Evolutionary conservation across 1,140 invertebrate species (phyloP).

Genomic region (Agrypnia vestita): DNA sequence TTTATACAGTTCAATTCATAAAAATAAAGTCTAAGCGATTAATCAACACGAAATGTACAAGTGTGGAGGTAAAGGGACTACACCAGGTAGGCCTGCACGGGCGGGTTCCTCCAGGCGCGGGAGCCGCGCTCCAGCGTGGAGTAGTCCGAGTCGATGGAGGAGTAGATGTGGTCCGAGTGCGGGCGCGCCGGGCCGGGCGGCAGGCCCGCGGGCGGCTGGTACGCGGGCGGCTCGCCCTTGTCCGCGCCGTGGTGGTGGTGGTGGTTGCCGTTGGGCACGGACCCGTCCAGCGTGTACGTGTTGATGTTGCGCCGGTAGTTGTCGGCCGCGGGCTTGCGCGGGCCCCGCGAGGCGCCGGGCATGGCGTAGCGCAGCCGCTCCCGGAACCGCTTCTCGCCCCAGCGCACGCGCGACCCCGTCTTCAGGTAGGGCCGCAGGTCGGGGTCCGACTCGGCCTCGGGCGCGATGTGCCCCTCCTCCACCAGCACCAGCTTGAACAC

Average conservation of each 20-base stretch:
- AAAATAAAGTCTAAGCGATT: conserved; percentile 40
- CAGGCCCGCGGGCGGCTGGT: conserved; percentile 68
- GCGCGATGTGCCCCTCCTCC: conserved; percentile 83
- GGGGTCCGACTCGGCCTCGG: conserved; percentile 87
- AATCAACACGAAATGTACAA: conserved; percentile 40
- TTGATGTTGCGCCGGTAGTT: conserved; percentile 84
- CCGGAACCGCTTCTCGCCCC: conserved; percentile 94
- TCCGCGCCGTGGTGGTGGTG: conserved; percentile 70
- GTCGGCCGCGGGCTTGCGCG: conserved; percentile 68
- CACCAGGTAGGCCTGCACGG: conserved; percentile 72
- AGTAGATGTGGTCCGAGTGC: conserved; percentile 89
- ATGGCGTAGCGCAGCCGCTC: conserved; percentile 91
- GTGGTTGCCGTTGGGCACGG: conserved; percentile 75
- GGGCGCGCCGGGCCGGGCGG: conserved; percentile 74
- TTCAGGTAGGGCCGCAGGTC: conserved; percentile 92
- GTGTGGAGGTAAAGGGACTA: conserved; percentile 56
- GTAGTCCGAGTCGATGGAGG: conserved; percentile 90
- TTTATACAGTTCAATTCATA: conserved; percentile 46
- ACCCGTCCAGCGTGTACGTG: conserved; percentile 82
- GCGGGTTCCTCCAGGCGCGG: conserved; percentile 67
- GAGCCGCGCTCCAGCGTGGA: conserved; percentile 71
- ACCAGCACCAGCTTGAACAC: conserved; percentile 90
- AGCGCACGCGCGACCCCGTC: conserved; percentile 86
- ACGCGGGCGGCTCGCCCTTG: conserved; percentile 69
- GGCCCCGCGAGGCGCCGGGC: conserved; percentile 72